Evolutionary conservation across 1,140 invertebrate species (phyloP), one percentile per base, ranked within the genome.

Genomic region (Arctopsyche grandis): DNA sequence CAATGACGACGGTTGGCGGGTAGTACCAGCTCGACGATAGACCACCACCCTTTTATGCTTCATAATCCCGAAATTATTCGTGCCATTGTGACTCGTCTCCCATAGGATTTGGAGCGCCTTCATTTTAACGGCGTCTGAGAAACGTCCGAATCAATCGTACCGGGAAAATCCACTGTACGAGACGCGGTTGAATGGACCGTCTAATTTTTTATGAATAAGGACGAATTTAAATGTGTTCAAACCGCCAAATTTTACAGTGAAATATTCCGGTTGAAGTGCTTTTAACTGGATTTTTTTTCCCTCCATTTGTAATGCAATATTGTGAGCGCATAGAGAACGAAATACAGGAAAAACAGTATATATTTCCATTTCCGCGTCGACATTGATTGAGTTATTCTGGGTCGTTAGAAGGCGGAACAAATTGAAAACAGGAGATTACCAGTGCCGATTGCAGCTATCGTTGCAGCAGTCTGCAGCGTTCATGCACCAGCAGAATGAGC

Each of bases 351-450:
- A 60, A 60, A 21, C 56, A 9, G 7, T 19, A 21, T 60, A 60
- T 60, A 21, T 60, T 60, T 60, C 16, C 56, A 16, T 60, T 19
- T 19, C 29, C 1, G 29, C 29, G 9, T 21, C 16, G 56, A 60
- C 16, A 21, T 60, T 60, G 56, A 60, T 60, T 60, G 56, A 60
- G 56, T 60, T 60, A 70, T 43, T 70, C 26, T 16, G 14, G 29
- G 43, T 29, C 21, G 26, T 58, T 75, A 44, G 29, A 48, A 46
- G 46, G 46, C n/a, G 24, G 73, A 75, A 75, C 73, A 75, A 75
- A 75, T 75, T 75, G 73, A 75, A 75, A 75, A 75, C 56, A 56
- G 52, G 44, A 52, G 73, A 75, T 75, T 56, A 75, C 52, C 19
- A 56, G 46, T 19, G 73, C 19, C 38, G 38, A 74, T 46, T 48